Base-by-base conservation (phyloP, 2,113 vertebrate genomes). In the Calyptomena viridis region DNA sequence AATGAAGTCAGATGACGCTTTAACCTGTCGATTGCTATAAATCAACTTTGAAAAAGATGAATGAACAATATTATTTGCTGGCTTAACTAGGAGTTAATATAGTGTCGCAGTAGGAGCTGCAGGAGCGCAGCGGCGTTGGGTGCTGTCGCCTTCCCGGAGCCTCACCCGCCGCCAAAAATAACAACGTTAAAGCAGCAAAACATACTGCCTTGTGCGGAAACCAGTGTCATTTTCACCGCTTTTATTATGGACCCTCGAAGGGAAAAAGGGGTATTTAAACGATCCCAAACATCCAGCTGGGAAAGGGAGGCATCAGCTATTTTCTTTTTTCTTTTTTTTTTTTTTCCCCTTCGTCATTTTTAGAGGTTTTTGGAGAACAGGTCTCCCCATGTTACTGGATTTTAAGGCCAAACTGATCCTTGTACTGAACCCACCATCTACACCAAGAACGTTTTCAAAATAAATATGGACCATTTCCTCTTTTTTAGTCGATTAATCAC, bases 1-100 rank as follows among this genome's bases (percentile, higher is more conserved):
- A 97, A 98, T 98, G 97, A 98, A 98, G 97, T 98, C 98, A 97
- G 97, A 97, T 97, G 97, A 97, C 95, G 96, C 96, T 97, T 98
- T 97, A 98, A 98, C 97, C 98, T 97, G 97, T 97, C 96, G 94
- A 97, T 97, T 96, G 97, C 94, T 96, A 97, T 98, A 97, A 97
- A 98, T 98, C 97, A 98, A 94, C 95, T 95, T 95, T 15, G 97
- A 97, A 97, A 98, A 97, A 97, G 97, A 96, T 62, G 82, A 96
- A 96, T 96, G 96, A 96, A 96, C 96, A 97, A 95, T 95, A 97
- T 93, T 94, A 95, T 96, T 95, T 90, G 95, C 95, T 78, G 46
- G 50, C 94, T 96, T 94, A 95, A 92, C 92, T 64, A 60, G 75
- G 90, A 92, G 85, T 80, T 76, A 95, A 93, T 76, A 80, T 84